Base-by-base conservation (phyloP, 2,888 invertebrate genomes). In the Philhelius pedissequus region DNA sequence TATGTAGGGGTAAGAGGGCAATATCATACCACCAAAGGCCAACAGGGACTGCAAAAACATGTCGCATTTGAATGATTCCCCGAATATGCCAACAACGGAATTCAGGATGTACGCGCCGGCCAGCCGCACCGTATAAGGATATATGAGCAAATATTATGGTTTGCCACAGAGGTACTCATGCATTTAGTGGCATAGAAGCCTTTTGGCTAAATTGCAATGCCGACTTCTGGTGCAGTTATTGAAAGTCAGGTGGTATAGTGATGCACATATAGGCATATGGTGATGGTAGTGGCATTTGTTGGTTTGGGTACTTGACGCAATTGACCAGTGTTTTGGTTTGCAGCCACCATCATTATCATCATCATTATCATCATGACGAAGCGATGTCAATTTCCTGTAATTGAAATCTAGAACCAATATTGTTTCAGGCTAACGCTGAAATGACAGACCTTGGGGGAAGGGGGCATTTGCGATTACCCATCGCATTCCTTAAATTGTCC, bases 351-450 rank as follows among this genome's bases (percentile, higher is more conserved):
- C 32, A 56, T 54, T 18, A 54, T 27, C 15, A 32, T 20, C 9
- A 22, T 38, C 3, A 54, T 25, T 58, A 45, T 15, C 43, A 76
- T 45, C 30, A 48, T 43, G 62, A n/a, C n/a, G n/a, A n/a, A n/a
- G n/a, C n/a, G n/a, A 79, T 74, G 80, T 74, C 75, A 80, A 80
- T 54, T 75, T 62, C 38, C 45, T 48, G 48, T 74, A 75, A 80
- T 80, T 68, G 54, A 64, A 80, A 35, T 56, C 69, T 45, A 40
- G 38, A 40, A 54, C 45, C 62, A 74, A 74, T 80, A 74, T 74
- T 79, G 52, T 52, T 60, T 60, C 52, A 66, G 73, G 50, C 50
- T 45, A 38, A 4, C 27, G 15, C 18, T 13, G 43, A 18, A 62
- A 43, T 62, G 62, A 43, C 43, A 43, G 11, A 8, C 27, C 38